A percentile compares a stretch with the other conserved stretches of the same genome.
Conservation (phyloP, 2,113 vertebrate species). For the Chiloscyllium plagiosum region DNA sequence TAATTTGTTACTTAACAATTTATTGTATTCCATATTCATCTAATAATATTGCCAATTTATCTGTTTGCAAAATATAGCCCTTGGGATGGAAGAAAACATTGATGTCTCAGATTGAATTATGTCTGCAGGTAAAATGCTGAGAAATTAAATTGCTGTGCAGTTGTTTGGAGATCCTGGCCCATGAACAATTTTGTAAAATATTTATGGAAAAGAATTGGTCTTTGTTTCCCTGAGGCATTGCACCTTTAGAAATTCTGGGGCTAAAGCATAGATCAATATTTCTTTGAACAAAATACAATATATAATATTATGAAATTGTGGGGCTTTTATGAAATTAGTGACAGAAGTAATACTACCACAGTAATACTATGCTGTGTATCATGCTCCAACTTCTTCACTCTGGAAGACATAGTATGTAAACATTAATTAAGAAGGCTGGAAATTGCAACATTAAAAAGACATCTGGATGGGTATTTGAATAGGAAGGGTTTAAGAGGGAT, state of each 20-base stretch:
- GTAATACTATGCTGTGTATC: not conserved
- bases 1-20: not conserved
- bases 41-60: not conserved
- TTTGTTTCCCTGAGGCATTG: not conserved
- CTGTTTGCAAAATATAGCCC: not conserved
- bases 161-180: not conserved
- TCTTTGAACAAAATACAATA: not conserved
- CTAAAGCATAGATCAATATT: not conserved
- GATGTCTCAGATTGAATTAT: constrained; percentile 18
- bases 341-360: not conserved
- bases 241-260: not conserved
- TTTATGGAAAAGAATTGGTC: constrained; percentile 13
- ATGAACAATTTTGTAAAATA: not conserved
- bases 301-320: not conserved
- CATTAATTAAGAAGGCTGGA: not conserved
- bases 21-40: constrained; percentile 1
- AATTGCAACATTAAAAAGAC: too few species aligned
- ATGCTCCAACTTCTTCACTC: not conserved
- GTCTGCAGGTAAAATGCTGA: not conserved
- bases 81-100: not conserved
- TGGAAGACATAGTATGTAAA: not conserved
- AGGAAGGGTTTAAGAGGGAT: too few species aligned
- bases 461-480: too few species aligned
- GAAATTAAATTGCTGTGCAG: constrained; percentile 11
- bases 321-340: not conserved